phyloP scores from a whole-genome alignment of 2,888 invertebrate species.

The Tetramorium bicarinatum region DNA sequence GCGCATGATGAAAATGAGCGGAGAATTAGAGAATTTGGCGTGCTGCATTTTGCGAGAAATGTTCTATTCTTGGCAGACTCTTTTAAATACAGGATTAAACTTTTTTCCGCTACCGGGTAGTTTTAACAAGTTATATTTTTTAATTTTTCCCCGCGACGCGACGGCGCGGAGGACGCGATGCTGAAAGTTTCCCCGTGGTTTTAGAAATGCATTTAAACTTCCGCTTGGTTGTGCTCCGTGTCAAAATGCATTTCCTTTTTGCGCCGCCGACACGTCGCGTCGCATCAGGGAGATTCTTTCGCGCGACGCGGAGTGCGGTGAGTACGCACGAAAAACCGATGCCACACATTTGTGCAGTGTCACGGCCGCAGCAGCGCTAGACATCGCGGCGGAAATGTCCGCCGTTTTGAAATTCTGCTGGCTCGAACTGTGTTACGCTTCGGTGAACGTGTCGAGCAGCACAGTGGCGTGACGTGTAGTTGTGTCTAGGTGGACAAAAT shows the following conservation, averaged over 20 bases:
- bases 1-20: conserved; percentile 1
- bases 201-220: conserved; percentile 73
- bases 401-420: conserved; percentile 61
- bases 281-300: conserved; percentile 62
- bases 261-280: conserved; percentile 52
- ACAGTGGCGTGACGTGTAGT: conserved; percentile 20
- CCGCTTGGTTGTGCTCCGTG: conserved; percentile 65
- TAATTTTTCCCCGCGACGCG: conserved; percentile 43
- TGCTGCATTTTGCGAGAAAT: conserved; percentile 23
- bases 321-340: conserved; percentile 53
- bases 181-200: conserved; percentile 57
- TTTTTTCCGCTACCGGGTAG: conserved; percentile 38
- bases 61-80: conserved; percentile 27
- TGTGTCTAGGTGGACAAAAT: conserved; percentile 28
- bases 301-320: conserved; percentile 32
- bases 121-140: conserved; percentile 53
- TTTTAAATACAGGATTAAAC: conserved; percentile 43
- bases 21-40: conserved; percentile 18
- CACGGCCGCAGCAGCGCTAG: conserved; percentile 44
- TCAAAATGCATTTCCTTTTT: conserved; percentile 67
- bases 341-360: conserved; percentile 37
- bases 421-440: conserved; percentile 64
- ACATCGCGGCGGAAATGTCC: conserved; percentile 54
- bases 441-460: conserved; percentile 53
- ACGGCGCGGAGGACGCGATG: not conserved